Base-by-base conservation (phyloP, 2,888 invertebrate genomes). In the Colostygia pectinataria region DNA sequence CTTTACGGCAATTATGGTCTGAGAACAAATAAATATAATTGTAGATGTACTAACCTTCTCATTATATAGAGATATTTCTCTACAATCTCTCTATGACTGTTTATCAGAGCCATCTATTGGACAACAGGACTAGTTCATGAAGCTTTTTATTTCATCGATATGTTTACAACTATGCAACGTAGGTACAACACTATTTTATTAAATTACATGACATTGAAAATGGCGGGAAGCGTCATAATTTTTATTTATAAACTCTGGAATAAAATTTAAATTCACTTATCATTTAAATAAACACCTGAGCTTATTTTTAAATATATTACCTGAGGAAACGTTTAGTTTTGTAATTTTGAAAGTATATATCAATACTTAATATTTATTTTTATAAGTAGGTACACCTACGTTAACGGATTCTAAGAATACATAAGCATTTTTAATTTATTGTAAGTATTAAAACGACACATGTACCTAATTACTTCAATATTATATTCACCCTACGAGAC, bases 141-240 rank as follows among this genome's bases (percentile, higher is more conserved):
- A 46, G 29, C 28, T 46, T 52, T 42, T 39, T 36, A 34, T 49
- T 39, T 43, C 29, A 46, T 54, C 50, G 54, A 54, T 50, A 50
- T 46, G 42, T 49, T 50, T 46, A 49, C 34, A 46, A 42, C 31
- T 49, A 42, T 41, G 41, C 50, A 50, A 53, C 46, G 45, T 44
- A 52, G 52, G 46, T 47, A 54, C 54, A 54, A 54, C 54, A 43
- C 50, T 54, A 54, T 41, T 42, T 40, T 39, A 34, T 12, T 50
- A 43, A 40, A 50, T 49, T 46, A 46, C 29, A 47, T 61, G 57
- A 50, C 61, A 62, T 51, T 37, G 37, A 59, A 63, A 66, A 65
- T 66, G 70, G 69, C 70, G 70, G 70, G 69, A 72, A 48, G 52
- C 34, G 57, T 59, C 46, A 54, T 46, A 33, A 44, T 55, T 58